Conservation (phyloP, 1,140 invertebrate genomes). For the Drosophila truncata region DNA sequence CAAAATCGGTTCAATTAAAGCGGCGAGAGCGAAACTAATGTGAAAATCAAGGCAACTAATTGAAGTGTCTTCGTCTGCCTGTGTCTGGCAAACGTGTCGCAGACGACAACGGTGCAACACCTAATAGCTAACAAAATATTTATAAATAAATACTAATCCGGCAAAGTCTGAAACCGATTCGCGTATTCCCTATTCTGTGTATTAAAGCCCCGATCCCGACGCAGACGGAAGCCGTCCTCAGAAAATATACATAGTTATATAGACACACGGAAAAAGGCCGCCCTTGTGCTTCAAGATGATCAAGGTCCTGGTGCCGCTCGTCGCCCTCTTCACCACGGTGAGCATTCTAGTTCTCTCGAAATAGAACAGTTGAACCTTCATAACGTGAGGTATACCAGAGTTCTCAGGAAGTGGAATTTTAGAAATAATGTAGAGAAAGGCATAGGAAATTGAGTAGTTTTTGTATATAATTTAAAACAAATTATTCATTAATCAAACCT, state of each 20-base stretch:
- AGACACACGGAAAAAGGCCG: slow-evolving; percentile 42
- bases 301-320: slow-evolving; percentile 62
- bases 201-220: slow-evolving; percentile 38
- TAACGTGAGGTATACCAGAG: neutral
- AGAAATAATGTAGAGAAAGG: too few relatives aligned
- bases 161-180: slow-evolving; percentile 20
- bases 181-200: slow-evolving; percentile 29
- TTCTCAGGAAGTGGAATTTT: too few relatives aligned
- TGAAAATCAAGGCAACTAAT: slow-evolving; percentile 74
- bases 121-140: slow-evolving; percentile 41
- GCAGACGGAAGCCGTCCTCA: slow-evolving; percentile 53
- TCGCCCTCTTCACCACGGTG: slow-evolving; percentile 65
- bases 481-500: neutral
- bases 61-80: slow-evolving; percentile 51
- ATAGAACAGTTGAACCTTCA: slow-evolving; percentile 14
- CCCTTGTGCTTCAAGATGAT: slow-evolving; percentile 67
- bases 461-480: too few relatives aligned
- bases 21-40: slow-evolving; percentile 50
- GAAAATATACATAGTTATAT: slow-evolving; percentile 20
- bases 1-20: slow-evolving; percentile 37
- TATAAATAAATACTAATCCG: slow-evolving; percentile 46
- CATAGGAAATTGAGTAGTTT: too few relatives aligned
- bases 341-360: slow-evolving; percentile 16
- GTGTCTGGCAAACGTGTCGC: slow-evolving; percentile 46
- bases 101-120: slow-evolving; percentile 16